These are phyloP conservation scores for Danio choprae DNA, from an alignment of 2,797 vertebrate genomes.

Conservation along the genomic window DNA sequence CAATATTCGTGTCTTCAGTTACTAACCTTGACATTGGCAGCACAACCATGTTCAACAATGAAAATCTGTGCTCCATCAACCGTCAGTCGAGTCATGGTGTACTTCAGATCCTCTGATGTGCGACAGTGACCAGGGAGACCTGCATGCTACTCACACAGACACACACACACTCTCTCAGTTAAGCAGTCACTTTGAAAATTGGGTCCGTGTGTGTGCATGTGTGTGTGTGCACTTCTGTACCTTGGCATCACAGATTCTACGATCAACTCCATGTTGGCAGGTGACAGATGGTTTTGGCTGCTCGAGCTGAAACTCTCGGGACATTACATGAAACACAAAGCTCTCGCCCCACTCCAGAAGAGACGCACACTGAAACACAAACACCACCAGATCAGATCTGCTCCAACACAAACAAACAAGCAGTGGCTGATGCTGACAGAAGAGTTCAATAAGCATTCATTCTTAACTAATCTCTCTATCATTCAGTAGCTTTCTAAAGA, in stretches of 20 bases:
- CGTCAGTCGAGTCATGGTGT: constrained; percentile 95
- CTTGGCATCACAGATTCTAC: constrained; percentile 92
- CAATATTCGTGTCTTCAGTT: background rate
- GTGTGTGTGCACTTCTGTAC: constrained; percentile 69
- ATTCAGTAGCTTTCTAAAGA: background rate
- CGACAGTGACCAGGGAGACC: constrained; percentile 90
- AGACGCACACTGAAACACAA: constrained; percentile 81
- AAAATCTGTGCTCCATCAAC: constrained; percentile 92
- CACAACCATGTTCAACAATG: constrained; percentile 95
- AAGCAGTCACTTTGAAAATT: background rate
- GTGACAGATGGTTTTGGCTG: constrained; percentile 91
- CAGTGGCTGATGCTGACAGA: background rate
- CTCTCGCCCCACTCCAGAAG: constrained; percentile 94
- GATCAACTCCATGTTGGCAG: constrained; percentile 95
- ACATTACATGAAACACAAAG: constrained; percentile 93
- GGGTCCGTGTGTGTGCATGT: constrained; percentile 47
- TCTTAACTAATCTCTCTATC: background rate
- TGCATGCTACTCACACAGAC: constrained; percentile 56
- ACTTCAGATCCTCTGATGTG: constrained; percentile 94
- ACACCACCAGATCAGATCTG: constrained; percentile 3
- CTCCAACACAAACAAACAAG: background rate
- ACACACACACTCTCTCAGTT: background rate
- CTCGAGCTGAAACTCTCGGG: constrained; percentile 94
- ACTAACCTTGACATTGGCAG: constrained; percentile 90
- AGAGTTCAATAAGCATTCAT: background rate